These are phyloP conservation scores for Chloroclysta siterata DNA, from an alignment of 2,888 invertebrate genomes.

Conservation along the genomic window DNA sequence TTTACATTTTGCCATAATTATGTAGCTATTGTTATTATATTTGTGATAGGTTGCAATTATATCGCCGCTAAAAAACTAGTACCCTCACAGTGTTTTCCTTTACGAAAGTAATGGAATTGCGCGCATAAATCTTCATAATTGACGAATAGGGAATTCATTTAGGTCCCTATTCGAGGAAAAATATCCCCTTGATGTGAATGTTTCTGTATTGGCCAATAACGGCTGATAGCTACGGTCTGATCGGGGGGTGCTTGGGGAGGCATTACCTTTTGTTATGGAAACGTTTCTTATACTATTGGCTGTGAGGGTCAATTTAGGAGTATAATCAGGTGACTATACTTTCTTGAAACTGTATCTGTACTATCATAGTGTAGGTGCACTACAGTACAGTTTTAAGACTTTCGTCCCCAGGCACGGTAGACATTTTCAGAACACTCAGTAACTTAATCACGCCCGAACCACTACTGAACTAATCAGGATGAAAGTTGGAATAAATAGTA, in stretches of 20 bases:
- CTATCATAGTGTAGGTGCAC: too few relatives aligned
- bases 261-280: slow-evolving; percentile 43
- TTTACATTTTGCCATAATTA: too few relatives aligned
- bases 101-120: background rate
- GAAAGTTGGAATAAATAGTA: too few relatives aligned
- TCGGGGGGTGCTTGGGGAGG: slow-evolving; percentile 40
- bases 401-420: too few relatives aligned
- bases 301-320: background rate
- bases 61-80: background rate
- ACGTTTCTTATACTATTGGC: background rate
- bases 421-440: too few relatives aligned
- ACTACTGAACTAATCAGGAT: too few relatives aligned
- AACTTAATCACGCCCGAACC: too few relatives aligned
- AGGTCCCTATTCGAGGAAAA: slow-evolving; percentile 36
- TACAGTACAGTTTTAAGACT: too few relatives aligned
- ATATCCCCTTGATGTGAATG: slow-evolving; percentile 46
- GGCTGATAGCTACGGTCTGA: slow-evolving; percentile 51
- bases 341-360: too few relatives aligned
- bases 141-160: slow-evolving; percentile 17
- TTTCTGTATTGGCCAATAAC: slow-evolving; percentile 51
- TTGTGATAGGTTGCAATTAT: background rate
- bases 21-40: too few relatives aligned
- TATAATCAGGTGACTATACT: too few relatives aligned
- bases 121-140: background rate
- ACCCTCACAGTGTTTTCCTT: background rate